Evolutionary conservation across 2,888 invertebrate genomes (phyloP).

Genomic region (Aromia moschata): DNA sequence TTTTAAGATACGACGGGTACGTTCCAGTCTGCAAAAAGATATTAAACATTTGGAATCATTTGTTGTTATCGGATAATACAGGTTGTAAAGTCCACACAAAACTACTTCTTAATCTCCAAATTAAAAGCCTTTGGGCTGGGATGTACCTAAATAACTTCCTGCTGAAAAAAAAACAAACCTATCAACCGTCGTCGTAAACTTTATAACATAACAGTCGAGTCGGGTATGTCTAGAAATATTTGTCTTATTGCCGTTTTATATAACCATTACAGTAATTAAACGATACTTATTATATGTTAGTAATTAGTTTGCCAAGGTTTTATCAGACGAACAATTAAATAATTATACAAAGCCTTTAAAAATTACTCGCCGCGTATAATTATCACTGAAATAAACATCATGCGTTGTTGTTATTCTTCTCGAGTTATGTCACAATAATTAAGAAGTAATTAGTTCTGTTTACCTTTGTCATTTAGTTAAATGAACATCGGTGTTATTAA

Average conservation of each 20-base stretch:
- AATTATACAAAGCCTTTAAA: conserved; percentile 41
- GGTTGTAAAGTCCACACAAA: no score
- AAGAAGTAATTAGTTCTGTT: conserved; percentile 33
- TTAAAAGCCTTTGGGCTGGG: no score
- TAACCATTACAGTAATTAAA: conserved; percentile 30
- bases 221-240: neutral
- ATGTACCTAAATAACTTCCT: no score
- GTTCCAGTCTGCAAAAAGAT: no score
- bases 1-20: no score
- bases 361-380: conserved; percentile 42
- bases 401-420: conserved; percentile 28
- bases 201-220: no score
- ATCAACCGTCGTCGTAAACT: no score
- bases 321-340: conserved; percentile 46
- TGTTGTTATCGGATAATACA: no score
- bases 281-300: conserved; percentile 35
- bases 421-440: conserved; percentile 36
- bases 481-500: conserved; percentile 11
- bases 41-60: no score
- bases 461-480: conserved; percentile 17
- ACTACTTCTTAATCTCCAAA: no score
- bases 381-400: conserved; percentile 34
- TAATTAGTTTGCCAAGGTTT: conserved; percentile 43
- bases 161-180: no score
- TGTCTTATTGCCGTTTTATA: conserved; percentile 1